These are phyloP conservation scores for Gryon sp. DNA, from an alignment of 1,140 invertebrate species.

Conservation along the genomic window DNA sequence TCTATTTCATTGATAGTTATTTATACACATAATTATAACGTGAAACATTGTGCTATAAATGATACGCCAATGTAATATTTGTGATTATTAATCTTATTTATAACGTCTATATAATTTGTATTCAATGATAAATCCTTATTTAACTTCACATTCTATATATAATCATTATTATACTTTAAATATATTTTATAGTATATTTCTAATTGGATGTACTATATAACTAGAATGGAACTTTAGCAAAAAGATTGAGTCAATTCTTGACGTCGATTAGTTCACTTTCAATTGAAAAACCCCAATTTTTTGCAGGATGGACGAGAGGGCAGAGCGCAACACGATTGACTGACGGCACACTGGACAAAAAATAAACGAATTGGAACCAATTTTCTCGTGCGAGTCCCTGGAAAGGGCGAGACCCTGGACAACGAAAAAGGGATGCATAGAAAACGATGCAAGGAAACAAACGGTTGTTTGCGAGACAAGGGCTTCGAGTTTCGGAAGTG, in stretches of 20 bases:
- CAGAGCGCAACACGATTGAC: constrained; percentile 76
- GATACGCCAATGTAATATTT: too few species aligned
- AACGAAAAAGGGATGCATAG: constrained; percentile 47
- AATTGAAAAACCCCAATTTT: constrained; percentile 54
- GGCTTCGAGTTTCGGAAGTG: constrained; percentile 48
- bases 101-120: too few species aligned
- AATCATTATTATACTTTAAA: too few species aligned
- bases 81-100: too few species aligned
- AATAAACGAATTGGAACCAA: constrained; percentile 45
- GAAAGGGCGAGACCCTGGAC: constrained; percentile 48
- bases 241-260: background rate
- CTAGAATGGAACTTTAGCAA: constrained; percentile 26
- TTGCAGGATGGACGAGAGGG: constrained; percentile 78
- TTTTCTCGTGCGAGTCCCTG: constrained; percentile 48
- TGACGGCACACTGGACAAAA: constrained; percentile 70
- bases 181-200: too few species aligned
- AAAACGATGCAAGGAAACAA: constrained; percentile 27
- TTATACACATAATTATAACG: too few species aligned
- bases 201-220: too few species aligned
- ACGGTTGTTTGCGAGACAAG: constrained; percentile 50
- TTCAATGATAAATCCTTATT: too few species aligned
- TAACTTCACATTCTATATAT: too few species aligned
- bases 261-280: constrained; percentile 32
- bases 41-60: too few species aligned
- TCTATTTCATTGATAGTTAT: too few species aligned